Percentiles rank a stretch among this genome's conserved stretches.
Evolutionary conservation across 2,797 vertebrate species (phyloP).

Genomic region (Artibeus jamaicensis): DNA sequence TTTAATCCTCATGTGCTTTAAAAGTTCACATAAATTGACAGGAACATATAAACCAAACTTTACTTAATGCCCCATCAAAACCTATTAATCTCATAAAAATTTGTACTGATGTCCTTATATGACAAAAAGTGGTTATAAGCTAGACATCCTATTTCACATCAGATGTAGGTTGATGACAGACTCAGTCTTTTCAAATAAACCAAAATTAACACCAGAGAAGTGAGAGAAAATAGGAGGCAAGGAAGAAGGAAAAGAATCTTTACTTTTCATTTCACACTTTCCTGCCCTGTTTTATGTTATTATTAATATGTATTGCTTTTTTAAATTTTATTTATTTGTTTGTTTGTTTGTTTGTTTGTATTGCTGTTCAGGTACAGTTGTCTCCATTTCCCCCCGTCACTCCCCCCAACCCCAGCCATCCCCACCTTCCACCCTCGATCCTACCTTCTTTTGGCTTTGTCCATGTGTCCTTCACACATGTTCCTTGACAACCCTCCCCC

Average conservation of each 20-base stretch:
- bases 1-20: conserved; percentile 20
- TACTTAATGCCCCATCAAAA: conserved; percentile 33
- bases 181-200: conserved; percentile 44
- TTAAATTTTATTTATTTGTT: no score
- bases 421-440: no score
- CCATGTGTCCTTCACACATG: no score
- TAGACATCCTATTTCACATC: neutral
- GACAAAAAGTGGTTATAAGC: neutral
- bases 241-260: neutral
- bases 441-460: no score
- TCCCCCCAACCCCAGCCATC: no score
- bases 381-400: no score
- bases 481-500: no score
- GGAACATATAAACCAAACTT: conserved; percentile 7
- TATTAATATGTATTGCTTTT: neutral
- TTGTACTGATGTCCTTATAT: neutral
- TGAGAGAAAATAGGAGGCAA: conserved; percentile 28
- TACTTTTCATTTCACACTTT: neutral
- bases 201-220: conserved; percentile 44
- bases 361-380: no score
- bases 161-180: conserved; percentile 28
- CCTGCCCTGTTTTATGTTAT: conserved; percentile 1
- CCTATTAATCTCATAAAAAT: neutral
- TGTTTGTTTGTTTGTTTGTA: no score
- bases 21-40: conserved; percentile 28